phyloP scores from a whole-genome alignment of 2,113 vertebrate genomes.

The Sturnus vulgaris region DNA sequence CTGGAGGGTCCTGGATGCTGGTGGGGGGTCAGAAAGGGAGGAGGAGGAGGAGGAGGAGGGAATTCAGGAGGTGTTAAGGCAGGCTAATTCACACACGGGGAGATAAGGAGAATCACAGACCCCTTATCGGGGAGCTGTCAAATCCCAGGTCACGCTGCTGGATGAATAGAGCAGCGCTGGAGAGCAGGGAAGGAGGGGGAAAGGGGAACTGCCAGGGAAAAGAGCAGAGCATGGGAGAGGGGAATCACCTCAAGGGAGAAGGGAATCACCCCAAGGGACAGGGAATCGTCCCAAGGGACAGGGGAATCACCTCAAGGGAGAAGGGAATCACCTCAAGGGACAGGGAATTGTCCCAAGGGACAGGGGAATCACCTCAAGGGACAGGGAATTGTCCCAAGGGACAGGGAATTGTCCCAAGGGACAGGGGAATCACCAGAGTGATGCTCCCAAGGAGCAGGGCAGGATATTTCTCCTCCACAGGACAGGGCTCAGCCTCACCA shows the following conservation, averaged over 20 bases:
- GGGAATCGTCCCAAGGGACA: background rate
- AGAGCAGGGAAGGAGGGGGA: conserved; percentile 27
- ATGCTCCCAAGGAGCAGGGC: background rate
- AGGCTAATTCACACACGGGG: conserved; percentile 66
- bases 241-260: background rate
- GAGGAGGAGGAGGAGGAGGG: background rate
- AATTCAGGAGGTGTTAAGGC: conserved; percentile 56
- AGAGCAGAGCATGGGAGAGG: background rate
- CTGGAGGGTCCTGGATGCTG: conserved; percentile 44
- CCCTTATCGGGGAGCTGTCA: conserved; percentile 74
- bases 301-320: background rate
- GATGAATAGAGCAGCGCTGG: conserved; percentile 55
- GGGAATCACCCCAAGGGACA: background rate
- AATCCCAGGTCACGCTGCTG: conserved; percentile 58
- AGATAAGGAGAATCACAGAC: conserved; percentile 72
- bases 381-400: background rate
- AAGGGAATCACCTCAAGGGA: no score
- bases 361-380: background rate
- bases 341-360: background rate
- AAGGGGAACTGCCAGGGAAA: background rate
- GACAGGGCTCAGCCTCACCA: background rate
- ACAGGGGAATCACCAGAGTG: background rate
- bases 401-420: no score
- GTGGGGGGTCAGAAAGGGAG: conserved; percentile 39
- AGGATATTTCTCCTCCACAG: no score